phyloP scores from a whole-genome alignment of 2,888 invertebrate genomes.

The Eupithecia centaureata region DNA sequence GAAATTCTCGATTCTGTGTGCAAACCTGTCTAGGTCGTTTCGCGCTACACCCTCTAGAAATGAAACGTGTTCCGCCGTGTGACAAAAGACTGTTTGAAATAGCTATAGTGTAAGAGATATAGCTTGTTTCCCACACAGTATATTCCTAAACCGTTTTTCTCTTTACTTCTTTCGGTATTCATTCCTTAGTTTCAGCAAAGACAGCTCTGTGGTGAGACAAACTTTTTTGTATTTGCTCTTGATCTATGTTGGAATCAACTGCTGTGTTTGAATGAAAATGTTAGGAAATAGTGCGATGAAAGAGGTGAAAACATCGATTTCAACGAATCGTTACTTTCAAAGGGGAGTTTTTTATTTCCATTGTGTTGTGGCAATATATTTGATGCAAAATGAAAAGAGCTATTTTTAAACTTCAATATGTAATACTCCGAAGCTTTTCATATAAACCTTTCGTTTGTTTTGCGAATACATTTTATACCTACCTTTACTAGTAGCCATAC shows the following conservation, averaged over 20 bases:
- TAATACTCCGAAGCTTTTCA: too few species aligned
- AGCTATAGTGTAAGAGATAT: slow-evolving; percentile 4
- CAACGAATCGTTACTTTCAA: slow-evolving; percentile 3
- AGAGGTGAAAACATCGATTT: slow-evolving; percentile 21
- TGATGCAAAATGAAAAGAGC: background rate
- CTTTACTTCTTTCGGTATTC: background rate
- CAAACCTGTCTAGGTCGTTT: slow-evolving; percentile 16
- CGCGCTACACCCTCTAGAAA: slow-evolving; percentile 16
- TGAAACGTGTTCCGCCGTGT: slow-evolving; percentile 22
- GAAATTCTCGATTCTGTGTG: slow-evolving; percentile 19
- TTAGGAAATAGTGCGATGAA: slow-evolving; percentile 21
- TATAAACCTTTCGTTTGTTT: too few species aligned
- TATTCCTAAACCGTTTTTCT: background rate
- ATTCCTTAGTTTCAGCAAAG: background rate
- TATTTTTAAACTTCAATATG: too few species aligned
- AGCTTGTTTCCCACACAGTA: background rate
- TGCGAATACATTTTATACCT: too few species aligned
- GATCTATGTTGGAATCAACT: slow-evolving; percentile 17
- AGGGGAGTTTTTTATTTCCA: background rate
- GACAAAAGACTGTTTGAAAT: slow-evolving; percentile 24
- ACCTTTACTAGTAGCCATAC: too few species aligned
- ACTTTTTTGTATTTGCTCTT: background rate
- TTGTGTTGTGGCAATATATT: background rate
- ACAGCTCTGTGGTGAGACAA: background rate
- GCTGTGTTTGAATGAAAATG: slow-evolving; percentile 19